Percentiles rank a stretch among this genome's conserved stretches.
Conservation (phyloP, 2,113 vertebrate genomes). For the Trichechus manatus region DNA sequence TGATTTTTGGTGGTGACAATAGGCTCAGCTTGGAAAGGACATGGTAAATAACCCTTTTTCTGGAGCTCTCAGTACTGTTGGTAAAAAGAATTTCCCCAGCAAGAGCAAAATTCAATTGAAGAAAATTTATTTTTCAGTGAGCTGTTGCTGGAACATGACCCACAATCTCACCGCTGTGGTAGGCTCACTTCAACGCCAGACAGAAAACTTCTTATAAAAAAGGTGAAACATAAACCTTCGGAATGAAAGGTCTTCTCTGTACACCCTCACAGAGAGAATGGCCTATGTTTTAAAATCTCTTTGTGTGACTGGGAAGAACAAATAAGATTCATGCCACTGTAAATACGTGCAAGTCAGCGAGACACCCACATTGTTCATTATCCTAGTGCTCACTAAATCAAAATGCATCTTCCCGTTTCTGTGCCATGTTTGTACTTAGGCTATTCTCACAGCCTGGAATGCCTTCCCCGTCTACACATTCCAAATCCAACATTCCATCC, state of each 20-base stretch:
- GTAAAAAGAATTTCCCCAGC: not conserved
- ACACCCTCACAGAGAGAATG: not conserved
- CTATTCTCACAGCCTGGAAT: too few species aligned
- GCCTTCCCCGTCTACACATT: accelerated
- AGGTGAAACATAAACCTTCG: not conserved
- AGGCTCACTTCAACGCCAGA: slow-evolving; percentile 19
- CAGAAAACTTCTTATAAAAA: slow-evolving; percentile 9
- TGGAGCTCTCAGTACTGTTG: not conserved
- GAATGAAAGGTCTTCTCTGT: not conserved
- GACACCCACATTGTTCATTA: not conserved
- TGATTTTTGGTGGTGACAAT: not conserved
- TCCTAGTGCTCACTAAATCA: accelerated
- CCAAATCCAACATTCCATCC: too few species aligned
- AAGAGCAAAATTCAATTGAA: not conserved
- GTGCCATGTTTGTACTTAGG: not conserved
- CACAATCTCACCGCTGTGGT: not conserved
- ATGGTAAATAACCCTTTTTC: not conserved
- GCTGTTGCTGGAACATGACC: slow-evolving; percentile 50
- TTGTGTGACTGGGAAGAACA: not conserved
- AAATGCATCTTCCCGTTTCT: not conserved
- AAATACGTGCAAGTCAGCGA: not conserved
- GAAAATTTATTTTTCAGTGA: slow-evolving; percentile 62
- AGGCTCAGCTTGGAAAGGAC: not conserved
- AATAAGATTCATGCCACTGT: not conserved
- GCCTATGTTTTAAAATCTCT: slow-evolving; percentile 34